These are phyloP conservation scores for Hystrix brachyura DNA, from an alignment of 2,113 vertebrate species.

Conservation along the genomic window DNA sequence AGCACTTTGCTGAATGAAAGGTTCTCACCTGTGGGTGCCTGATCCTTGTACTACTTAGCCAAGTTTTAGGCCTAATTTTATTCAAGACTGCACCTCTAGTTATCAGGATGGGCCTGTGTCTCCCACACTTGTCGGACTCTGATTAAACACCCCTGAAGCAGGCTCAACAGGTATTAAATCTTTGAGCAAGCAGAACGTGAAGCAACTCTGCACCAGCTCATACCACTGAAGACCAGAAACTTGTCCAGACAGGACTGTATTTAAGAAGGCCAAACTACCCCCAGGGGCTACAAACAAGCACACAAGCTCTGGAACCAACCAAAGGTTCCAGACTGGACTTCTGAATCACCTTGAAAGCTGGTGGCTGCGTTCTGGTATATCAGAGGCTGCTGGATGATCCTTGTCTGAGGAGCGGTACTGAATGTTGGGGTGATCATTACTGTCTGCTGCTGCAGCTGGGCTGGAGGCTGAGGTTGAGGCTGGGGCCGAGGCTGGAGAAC, in stretches of 20 bases:
- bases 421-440: slow-evolving; percentile 95
- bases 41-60: not conserved
- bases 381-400: slow-evolving; percentile 96
- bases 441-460: slow-evolving; percentile 91
- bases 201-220: not conserved
- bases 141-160: not conserved
- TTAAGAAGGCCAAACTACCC: not conserved
- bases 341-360: slow-evolving; percentile 93
- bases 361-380: slow-evolving; percentile 95
- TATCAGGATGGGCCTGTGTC: not conserved
- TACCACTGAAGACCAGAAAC: not conserved
- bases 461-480: slow-evolving; percentile 91
- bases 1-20: not conserved
- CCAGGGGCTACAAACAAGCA: not conserved
- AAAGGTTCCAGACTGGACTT: not conserved
- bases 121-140: not conserved
- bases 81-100: not conserved
- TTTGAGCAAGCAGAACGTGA: not conserved
- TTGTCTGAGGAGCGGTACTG: slow-evolving; percentile 92
- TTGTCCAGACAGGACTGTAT: not conserved
- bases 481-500: slow-evolving; percentile 91
- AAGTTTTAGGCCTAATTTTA: not conserved
- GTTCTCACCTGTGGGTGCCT: not conserved
- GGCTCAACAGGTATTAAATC: not conserved
- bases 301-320: not conserved